A percentile compares a stretch with the other conserved stretches of the same genome.
Evolutionary conservation across 1,140 invertebrate species (phyloP).

Genomic region (Propsilocerus akamusi): DNA sequence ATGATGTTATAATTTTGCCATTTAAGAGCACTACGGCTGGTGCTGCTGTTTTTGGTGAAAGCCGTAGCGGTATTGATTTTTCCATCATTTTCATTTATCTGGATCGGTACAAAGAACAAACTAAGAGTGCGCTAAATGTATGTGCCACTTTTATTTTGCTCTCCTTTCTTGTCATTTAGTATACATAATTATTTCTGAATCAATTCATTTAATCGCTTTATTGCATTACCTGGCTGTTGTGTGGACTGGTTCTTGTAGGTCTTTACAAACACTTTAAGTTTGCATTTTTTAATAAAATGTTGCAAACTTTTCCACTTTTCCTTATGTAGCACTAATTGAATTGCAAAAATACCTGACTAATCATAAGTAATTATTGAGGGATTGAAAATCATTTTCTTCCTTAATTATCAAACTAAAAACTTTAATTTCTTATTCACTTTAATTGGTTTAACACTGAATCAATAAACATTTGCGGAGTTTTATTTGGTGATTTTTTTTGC

Average conservation of each 20-base stretch:
- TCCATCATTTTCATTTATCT: not conserved
- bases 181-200: not conserved
- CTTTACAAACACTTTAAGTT: not conserved
- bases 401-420: not conserved
- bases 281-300: not conserved
- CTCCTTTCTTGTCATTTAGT: not conserved
- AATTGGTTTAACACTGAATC: not conserved
- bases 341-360: not conserved
- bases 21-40: too few species aligned
- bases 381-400: not conserved
- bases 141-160: not conserved
- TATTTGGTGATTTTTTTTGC: not conserved
- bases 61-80: constrained; percentile 4
- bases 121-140: not conserved
- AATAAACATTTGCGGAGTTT: not conserved
- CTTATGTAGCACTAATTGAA: not conserved
- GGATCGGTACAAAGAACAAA: too few species aligned
- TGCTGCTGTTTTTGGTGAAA: too few species aligned
- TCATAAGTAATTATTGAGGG: not conserved
- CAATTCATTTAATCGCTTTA: not conserved
- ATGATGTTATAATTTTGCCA: too few species aligned
- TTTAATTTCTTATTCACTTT: too few species aligned
- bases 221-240: not conserved
- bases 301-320: not conserved
- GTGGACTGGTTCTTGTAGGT: not conserved